Base-by-base conservation (phyloP, 2,797 vertebrate species). In the Macrochelys suwanniensis region DNA sequence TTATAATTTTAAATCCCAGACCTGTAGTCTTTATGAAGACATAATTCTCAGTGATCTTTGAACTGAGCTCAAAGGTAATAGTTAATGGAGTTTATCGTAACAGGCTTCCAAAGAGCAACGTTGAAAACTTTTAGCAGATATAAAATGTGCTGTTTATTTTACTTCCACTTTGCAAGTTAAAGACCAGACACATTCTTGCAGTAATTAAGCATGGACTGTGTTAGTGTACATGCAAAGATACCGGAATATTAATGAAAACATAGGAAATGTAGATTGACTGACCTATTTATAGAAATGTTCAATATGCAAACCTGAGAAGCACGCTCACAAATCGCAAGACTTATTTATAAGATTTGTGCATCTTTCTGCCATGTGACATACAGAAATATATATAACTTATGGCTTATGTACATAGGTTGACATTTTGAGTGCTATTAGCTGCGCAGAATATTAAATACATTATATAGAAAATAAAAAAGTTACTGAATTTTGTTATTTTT, bases 81-180 rank as follows among this genome's bases (percentile, higher is more conserved):
- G 74, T 88, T 86, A 9, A 54, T 47, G 51, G 77, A 47, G 4
- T 91, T 95, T 59, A 87, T 95, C 51, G 74, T 7, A 92, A 42
- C 51, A 95, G 80, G 13, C 76, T 96, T 95, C 56, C 88, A 97
- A 94, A 95, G 96, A 90, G 91, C 96, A 93, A 97, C 96, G 95
- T 92, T 93, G 82, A 93, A 92, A 94, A 85, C 68, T 82, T 90
- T 89, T 1, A 88, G 56, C 51, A 96, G 80, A 23, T 53, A 80
- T 15, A 37, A 26, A 84, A 7, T 5, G 57, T 88, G 74, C 78
- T 51, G 80, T 87, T 49, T 79, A 45, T 80, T 78, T 80, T n/a
- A 65, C 85, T 94, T 87, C 74, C 56, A 33, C 84, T 13, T 53
- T 28, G 16, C 59, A 65, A 25, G 26, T 45, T 42, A 79, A 80